A percentile compares a stretch with the other conserved stretches of the same genome.
Evolutionary conservation across 2,888 invertebrate genomes (phyloP).

Genomic region (Laspeyria flexula): DNA sequence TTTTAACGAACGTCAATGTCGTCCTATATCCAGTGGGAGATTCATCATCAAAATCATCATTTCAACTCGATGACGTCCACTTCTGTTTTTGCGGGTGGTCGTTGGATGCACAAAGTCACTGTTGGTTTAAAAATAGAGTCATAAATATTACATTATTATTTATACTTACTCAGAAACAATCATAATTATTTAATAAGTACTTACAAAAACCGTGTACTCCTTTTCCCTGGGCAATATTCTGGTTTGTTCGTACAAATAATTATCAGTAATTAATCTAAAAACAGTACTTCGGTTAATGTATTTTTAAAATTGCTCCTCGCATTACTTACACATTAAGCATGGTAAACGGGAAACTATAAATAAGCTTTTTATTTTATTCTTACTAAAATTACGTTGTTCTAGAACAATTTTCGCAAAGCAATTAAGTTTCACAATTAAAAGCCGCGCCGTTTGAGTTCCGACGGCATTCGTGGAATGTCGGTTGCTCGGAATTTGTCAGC

Average conservation of each 20-base stretch:
- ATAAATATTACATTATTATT: too few species aligned
- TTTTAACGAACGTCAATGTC: too few species aligned
- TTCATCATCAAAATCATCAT: too few species aligned
- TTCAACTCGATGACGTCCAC: too few species aligned
- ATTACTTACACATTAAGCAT: slow-evolving; percentile 47
- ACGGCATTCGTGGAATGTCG: slow-evolving; percentile 53
- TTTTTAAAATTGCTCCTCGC: slow-evolving; percentile 39
- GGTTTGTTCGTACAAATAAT: slow-evolving; percentile 23
- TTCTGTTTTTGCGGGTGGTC: too few species aligned
- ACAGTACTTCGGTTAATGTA: slow-evolving; percentile 30
- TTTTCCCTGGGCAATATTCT: background rate
- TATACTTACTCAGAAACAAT: too few species aligned
- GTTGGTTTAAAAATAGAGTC: too few species aligned
- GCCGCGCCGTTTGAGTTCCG: slow-evolving; percentile 47
- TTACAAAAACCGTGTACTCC: background rate
- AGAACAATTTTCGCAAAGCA: slow-evolving; percentile 60
- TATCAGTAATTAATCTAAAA: slow-evolving; percentile 32
- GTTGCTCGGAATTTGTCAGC: slow-evolving; percentile 52
- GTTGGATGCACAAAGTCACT: too few species aligned
- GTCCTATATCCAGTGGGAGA: too few species aligned
- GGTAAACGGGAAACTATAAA: slow-evolving; percentile 50
- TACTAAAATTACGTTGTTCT: slow-evolving; percentile 49
- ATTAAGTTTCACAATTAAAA: slow-evolving; percentile 72
- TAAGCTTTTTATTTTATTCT: slow-evolving; percentile 45
- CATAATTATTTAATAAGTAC: too few species aligned